A percentile compares a stretch with the other conserved stretches of the same genome.
Conservation (phyloP, 2,797 vertebrate genomes). For the Cyprinella venusta region DNA sequence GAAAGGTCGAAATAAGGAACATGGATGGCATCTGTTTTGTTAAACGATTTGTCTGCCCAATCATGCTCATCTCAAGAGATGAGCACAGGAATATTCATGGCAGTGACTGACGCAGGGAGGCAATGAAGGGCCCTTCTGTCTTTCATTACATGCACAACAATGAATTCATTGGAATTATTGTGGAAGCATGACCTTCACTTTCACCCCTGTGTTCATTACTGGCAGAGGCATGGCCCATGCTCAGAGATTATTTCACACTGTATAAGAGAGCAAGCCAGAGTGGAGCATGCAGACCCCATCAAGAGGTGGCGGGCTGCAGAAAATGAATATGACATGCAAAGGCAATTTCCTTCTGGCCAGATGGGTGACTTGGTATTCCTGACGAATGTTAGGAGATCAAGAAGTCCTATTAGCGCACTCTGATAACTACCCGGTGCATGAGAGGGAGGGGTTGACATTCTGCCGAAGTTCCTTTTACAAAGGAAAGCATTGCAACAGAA, state of each 20-base stretch:
- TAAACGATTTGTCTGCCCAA: conserved; percentile 43
- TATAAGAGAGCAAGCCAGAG: conserved; percentile 70
- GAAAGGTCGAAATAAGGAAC: conserved; percentile 12
- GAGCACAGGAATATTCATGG: conserved; percentile 56
- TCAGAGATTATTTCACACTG: conserved; percentile 72
- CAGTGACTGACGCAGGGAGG: conserved; percentile 29
- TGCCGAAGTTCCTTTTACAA: conserved; percentile 9
- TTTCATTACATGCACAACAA: conserved; percentile 73
- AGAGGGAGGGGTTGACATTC: conserved; percentile 23
- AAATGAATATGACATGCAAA: conserved; percentile 67
- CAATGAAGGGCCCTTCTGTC: conserved; percentile 59
- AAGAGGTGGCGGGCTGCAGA: conserved; percentile 44
- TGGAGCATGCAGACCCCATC: conserved; percentile 55
- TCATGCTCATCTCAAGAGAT: conserved; percentile 1
- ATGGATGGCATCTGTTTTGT: conserved; percentile 28
- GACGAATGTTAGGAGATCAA: conserved; percentile 58
- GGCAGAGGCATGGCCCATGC: conserved; percentile 53
- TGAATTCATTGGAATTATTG: conserved; percentile 67
- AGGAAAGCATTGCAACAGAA: conserved; percentile 11
- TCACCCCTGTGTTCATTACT: conserved; percentile 69
- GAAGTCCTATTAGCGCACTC: conserved; percentile 57
- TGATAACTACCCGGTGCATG: conserved; percentile 46
- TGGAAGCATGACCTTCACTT: conserved; percentile 69
- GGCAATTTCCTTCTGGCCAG: conserved; percentile 64
- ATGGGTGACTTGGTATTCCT: conserved; percentile 63